Base-by-base conservation (phyloP, 2,888 invertebrate genomes). In the Clepsis dumicolana region DNA sequence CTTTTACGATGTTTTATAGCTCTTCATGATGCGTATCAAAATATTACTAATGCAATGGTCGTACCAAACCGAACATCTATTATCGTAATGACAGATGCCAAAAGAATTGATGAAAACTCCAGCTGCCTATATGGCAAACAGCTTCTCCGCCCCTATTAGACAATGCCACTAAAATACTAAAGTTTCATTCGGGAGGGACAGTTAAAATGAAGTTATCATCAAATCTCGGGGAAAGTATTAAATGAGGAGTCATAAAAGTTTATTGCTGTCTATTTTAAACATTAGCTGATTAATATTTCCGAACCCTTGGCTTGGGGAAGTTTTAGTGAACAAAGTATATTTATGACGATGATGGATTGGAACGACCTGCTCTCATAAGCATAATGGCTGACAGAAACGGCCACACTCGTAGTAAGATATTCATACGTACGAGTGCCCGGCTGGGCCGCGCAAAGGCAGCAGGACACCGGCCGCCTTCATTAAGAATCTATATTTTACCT, bases 401-500 rank as follows among this genome's bases (percentile, higher is more conserved):
- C 38, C n/a, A 5, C 38, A n/a, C 25, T 41, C 35, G 41, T 59
- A 8, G 41, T 59, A 8, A 59, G 25, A 38, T 10, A 35, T 41
- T 59, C 14, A 32, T 54, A 54, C 25, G 21, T 12, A 14, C 52
- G 7, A 35, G 27, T 18, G 21, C 29, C 16, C 24, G 2, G n/a
- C 24, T 14, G 38, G 29, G 53, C 44, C 41, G 25, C 54, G 32
- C 32, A 53, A 29, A 52, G 71, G 73, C 72, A 72, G 75, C 74
- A 72, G 70, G 77, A 80, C 75, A 74, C 75, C 75, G 71, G 64
- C 54, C 66, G 64, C 73, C 77, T 84, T 86, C 82, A 88, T 90
- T 88, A 87, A 81, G 81, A 87, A 88, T 84, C 89, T 91, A 90
- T 92, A 93, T 90, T 89, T 83, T 84, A 87, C 82, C 83, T 83